These are phyloP conservation scores for Drosophila kepulauana DNA, from an alignment of 1,140 invertebrate species.

Conservation along the genomic window DNA sequence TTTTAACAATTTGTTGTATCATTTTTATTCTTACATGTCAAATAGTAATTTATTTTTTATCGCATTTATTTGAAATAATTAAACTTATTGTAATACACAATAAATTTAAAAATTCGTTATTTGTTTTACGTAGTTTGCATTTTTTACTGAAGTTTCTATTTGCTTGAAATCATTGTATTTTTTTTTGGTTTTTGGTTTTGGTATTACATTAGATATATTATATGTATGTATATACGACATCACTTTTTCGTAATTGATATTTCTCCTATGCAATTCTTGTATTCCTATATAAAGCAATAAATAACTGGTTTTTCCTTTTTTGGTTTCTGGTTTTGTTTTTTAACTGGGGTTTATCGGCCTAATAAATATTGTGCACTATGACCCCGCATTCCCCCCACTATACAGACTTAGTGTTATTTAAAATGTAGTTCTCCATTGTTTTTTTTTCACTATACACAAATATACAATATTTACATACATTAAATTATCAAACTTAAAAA, in stretches of 20 bases:
- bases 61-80: constrained; percentile 74
- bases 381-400: constrained; percentile 39
- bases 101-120: constrained; percentile 62
- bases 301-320: constrained; percentile 60
- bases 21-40: constrained; percentile 82
- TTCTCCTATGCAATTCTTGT: constrained; percentile 81
- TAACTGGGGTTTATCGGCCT: constrained; percentile 20
- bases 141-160: constrained; percentile 80
- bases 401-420: constrained; percentile 79
- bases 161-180: constrained; percentile 56
- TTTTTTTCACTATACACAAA: constrained; percentile 74
- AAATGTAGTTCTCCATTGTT: constrained; percentile 72
- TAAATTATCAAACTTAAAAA: constrained; percentile 57
- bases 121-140: constrained; percentile 75
- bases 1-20: constrained; percentile 74
- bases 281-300: constrained; percentile 84
- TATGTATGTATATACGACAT: constrained; percentile 77
- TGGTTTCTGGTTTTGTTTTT: constrained; percentile 16
- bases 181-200: constrained; percentile 24
- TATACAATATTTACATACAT: constrained; percentile 80
- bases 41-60: constrained; percentile 80
- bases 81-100: constrained; percentile 62
- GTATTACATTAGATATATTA: constrained; percentile 73
- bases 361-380: constrained; percentile 54
- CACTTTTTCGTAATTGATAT: constrained; percentile 84